Base-by-base conservation (phyloP, 53 echinoderm and acorn worm genomes). In the Echinarachnius parma region DNA sequence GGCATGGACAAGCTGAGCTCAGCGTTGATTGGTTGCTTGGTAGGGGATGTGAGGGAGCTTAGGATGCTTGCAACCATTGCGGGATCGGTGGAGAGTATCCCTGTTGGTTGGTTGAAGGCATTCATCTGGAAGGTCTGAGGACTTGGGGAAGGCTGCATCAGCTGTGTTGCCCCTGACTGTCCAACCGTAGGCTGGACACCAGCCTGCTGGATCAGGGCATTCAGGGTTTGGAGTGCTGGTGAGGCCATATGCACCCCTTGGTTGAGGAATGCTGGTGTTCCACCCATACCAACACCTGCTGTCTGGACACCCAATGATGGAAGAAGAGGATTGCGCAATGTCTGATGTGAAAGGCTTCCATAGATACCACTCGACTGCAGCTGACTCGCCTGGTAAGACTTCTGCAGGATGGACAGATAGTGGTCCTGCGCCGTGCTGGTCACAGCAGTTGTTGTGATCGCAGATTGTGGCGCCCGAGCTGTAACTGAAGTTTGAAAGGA, bases 331-430 rank as follows among this genome's bases (percentile, higher is more conserved):
- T n/a, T n/a, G n/a, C n/a, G n/a, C n/a, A n/a, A n/a, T n/a, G n/a
- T n/a, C n/a, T n/a, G n/a, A n/a, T n/a, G n/a, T n/a, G n/a, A n/a
- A n/a, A n/a, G n/a, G n/a, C n/a, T n/a, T n/a, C n/a, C n/a, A n/a
- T n/a, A n/a, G n/a, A n/a, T n/a, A 39, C 42, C 13, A 13, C 7
- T 34, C 34, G 49, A 52, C 68, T 68, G 68, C 2, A 52, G 10
- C 24, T 72, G 74, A 9, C 55, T 34, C 3, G 8, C 42, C 37
- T 44, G 42, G 57, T 72, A 72, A 7, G 74, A 72, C 74, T 28
- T 72, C 44, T 72, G 74, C 23, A 72, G 57, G 56, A 72, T 72
- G 26, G 74, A 72, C 20, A 72, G 42, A 28, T 72, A 72, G 16
- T 72, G 74, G n/a, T 72, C 74, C 36, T 72, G 74, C 26, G 74